Evolutionary conservation across 2,113 vertebrate species (phyloP), one percentile per base, ranked within the genome.

Genomic region (Phalacrocorax aristotelis): DNA sequence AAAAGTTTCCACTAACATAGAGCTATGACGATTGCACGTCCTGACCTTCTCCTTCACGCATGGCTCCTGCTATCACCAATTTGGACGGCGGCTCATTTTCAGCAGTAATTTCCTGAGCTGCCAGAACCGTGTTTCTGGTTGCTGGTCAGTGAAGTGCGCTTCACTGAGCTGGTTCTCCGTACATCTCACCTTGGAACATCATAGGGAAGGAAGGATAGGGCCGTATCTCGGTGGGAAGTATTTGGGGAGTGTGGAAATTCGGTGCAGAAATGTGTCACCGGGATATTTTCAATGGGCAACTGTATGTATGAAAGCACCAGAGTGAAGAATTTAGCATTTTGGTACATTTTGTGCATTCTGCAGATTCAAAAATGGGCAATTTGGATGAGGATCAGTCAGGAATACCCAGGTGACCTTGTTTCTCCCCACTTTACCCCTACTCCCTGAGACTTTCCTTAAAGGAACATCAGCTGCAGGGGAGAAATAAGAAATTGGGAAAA

Each of bases 31-130:
- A 13, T 64, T 44, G 48, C 85, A 64, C 87, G 64, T 57, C 74
- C 83, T 85, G 86, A 78, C 86, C 89, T 90, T 26, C 58, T 78
- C 64, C 64, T 23, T 90, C 74, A 46, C 6, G 2, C 69, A 7
- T 54, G 55, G 54, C 79, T 90, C 83, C 89, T 60, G 74, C 89
- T 81, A 13, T 72, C 52, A 65, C 66, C 79, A 74, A 38, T 66
- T 30, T 3, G 52, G 81, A 55, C 3, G 17, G 80, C 14, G 0
- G 38, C 52, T 83, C 52, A 17, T 54, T 71, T 71, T 42, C 83
- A 19, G 69, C 51, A 84, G 55, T 29, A 32, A 83, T 90, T 80
- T 83, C 72, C 82, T 74, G 61, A 87, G 85, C 89, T 89, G 76
- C 85, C 76, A 64, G 72, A 36, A 15, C 74, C 0, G 0, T 9